Percentiles rank a stretch among this genome's conserved stretches.
Evolutionary conservation across 2,888 invertebrate species (phyloP).

Genomic region (Spilarctia lutea): DNA sequence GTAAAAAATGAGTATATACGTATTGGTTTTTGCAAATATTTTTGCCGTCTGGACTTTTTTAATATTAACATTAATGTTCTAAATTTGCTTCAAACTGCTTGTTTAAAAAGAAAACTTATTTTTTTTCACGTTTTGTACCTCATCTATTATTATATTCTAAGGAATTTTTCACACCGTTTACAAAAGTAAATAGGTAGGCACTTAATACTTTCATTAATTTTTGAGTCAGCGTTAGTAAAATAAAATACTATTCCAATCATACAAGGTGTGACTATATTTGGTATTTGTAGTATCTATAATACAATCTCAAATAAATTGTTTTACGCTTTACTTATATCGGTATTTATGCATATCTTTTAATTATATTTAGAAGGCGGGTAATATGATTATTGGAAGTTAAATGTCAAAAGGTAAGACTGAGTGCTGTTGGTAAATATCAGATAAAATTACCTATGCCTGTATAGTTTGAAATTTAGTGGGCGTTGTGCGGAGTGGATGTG

Average conservation of each 20-base stretch:
- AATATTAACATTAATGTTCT: too few relatives aligned
- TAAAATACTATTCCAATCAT: background rate
- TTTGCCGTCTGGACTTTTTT: background rate
- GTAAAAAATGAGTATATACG: too few relatives aligned
- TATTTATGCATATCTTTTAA: slow-evolving; percentile 6
- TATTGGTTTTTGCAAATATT: background rate
- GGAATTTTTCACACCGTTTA: too few relatives aligned
- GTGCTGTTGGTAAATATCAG: slow-evolving; percentile 19
- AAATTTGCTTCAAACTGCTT: too few relatives aligned
- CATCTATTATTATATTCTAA: too few relatives aligned
- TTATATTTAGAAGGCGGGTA: slow-evolving; percentile 10
- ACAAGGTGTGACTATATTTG: background rate
- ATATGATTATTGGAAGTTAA: slow-evolving; percentile 5
- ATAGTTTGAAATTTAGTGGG: slow-evolving; percentile 5
- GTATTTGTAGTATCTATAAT: background rate
- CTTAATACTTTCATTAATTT: background rate
- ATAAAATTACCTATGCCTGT: slow-evolving; percentile 1
- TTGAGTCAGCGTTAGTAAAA: background rate
- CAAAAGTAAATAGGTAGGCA: too few relatives aligned
- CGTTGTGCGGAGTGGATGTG: slow-evolving; percentile 14
- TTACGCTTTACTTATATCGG: background rate
- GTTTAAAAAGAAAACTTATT: too few relatives aligned
- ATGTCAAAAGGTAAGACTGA: slow-evolving; percentile 16
- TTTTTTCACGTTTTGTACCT: too few relatives aligned
- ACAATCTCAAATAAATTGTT: slow-evolving; percentile 8